Percentiles rank a stretch among this genome's conserved stretches.
Conservation (phyloP, 2,888 invertebrate species). For the Pheosia tremula region DNA sequence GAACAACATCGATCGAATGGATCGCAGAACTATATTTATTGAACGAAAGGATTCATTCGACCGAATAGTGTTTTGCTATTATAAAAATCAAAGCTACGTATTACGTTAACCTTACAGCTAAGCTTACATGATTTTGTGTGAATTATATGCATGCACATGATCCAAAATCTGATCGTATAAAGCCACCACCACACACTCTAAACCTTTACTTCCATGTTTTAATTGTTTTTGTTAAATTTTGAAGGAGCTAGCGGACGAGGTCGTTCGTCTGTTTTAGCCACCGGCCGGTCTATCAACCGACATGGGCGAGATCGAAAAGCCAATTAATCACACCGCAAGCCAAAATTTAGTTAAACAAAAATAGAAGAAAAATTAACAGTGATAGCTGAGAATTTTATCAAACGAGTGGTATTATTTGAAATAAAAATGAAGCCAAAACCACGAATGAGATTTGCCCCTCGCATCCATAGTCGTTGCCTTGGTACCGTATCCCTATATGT, state of each 20-base stretch:
- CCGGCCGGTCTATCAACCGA: conserved; percentile 45
- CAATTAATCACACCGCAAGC: conserved; percentile 83
- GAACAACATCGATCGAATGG: conserved; percentile 50
- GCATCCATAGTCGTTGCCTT: conserved; percentile 48
- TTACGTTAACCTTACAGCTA: conserved; percentile 68
- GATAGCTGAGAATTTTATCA: conserved; percentile 78
- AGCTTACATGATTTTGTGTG: conserved; percentile 74
- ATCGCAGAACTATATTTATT: conserved; percentile 23
- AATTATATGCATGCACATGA: conserved; percentile 82
- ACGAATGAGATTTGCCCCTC: conserved; percentile 72
- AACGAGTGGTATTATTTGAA: conserved; percentile 78
- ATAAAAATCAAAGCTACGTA: conserved; percentile 66
- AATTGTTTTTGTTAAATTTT: conserved; percentile 77
- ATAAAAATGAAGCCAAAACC: conserved; percentile 80
- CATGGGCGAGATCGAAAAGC: conserved; percentile 61
- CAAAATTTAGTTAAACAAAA: conserved; percentile 77
- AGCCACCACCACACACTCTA: conserved; percentile 85
- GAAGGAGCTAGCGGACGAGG: conserved; percentile 65
- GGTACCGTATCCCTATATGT: not conserved
- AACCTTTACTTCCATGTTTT: conserved; percentile 80
- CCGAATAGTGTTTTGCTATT: conserved; percentile 43
- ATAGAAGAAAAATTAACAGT: conserved; percentile 76
- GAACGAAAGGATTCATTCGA: conserved; percentile 41
- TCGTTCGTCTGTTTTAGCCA: conserved; percentile 43
- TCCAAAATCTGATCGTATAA: conserved; percentile 66